Evolutionary conservation across 1,140 invertebrate species (phyloP).

Genomic region (Cherax quadricarinatus): DNA sequence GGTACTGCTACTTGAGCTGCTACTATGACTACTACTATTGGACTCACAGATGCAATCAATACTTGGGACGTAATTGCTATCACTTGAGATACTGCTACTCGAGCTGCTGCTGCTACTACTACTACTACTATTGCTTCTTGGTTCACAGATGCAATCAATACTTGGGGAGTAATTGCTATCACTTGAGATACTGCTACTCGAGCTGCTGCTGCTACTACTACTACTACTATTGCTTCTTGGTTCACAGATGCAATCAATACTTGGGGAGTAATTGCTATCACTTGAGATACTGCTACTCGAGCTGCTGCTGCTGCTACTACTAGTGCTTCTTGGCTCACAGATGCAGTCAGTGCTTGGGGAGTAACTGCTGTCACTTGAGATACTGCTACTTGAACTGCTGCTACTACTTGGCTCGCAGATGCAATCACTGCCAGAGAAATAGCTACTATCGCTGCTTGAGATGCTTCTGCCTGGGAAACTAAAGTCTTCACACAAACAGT

Average conservation of each 20-base stretch:
- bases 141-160: no score
- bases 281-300: background rate
- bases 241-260: constrained; percentile 12
- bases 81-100: no score
- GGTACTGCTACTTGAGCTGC: no score
- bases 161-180: background rate
- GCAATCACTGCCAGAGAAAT: background rate
- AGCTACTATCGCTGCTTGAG: background rate
- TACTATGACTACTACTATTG: no score
- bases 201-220: no score
- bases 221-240: background rate
- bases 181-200: no score
- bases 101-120: no score
- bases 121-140: background rate
- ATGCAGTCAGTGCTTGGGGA: background rate
- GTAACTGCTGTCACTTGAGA: background rate
- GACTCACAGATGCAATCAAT: no score
- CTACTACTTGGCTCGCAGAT: background rate
- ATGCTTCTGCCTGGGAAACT: background rate
- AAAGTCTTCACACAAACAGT: constrained; percentile 43
- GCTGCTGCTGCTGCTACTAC: background rate
- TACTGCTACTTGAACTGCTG: background rate
- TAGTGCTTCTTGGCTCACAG: background rate
- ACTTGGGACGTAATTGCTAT: background rate
- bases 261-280: background rate